Base-by-base conservation (phyloP, 53 echinoderm and acorn worm genomes). In the Astropecten irregularis region DNA sequence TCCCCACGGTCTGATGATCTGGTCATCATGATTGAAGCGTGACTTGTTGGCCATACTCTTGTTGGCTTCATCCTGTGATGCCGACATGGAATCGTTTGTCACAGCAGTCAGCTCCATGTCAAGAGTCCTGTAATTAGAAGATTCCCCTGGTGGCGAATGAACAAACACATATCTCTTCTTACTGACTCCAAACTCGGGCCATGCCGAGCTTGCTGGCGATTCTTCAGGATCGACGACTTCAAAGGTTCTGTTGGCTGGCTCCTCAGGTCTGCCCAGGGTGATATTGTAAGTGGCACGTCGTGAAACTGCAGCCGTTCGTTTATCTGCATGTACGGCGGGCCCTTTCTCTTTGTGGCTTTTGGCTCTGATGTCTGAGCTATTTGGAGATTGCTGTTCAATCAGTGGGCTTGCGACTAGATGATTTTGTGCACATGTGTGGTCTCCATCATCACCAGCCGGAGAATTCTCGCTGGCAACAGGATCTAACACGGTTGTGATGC, bases 401-500 rank as follows among this genome's bases (percentile, higher is more conserved):
- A 33, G 1, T 19, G 56, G 53, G 26, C 66, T 39, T 18, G 50
- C 30, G n/a, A 19, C 9, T 34, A n/a, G 52, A 2, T 31, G 15
- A 27, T 40, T 31, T 9, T 18, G 6, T 20, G 14, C 20, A n/a
- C 23, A 5, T 7, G 34, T 21, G 42, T 82, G 26, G 27, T 46
- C 48, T 36, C 26, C 25, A 2, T 71, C 82, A n/a, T 59, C n/a
- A n/a, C n/a, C 28, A 2, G 82, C 40, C 29, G 82, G 16, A 20
- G 82, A 82, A 21, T 82, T 48, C 13, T 82, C 25, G 49, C 82
- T 71, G 11, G 82, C 88, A 29, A 50, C 52, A 28, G 82, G 59
- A 53, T 88, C 88, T n/a, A 88, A 54, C 15, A 71, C 23, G 38
- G 58, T 71, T 25, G 82, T 37, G 6, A 42, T 60, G 19, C 88